These are phyloP conservation scores for Myotis daubentonii DNA, from an alignment of 2,797 vertebrate species.

Conservation along the genomic window DNA sequence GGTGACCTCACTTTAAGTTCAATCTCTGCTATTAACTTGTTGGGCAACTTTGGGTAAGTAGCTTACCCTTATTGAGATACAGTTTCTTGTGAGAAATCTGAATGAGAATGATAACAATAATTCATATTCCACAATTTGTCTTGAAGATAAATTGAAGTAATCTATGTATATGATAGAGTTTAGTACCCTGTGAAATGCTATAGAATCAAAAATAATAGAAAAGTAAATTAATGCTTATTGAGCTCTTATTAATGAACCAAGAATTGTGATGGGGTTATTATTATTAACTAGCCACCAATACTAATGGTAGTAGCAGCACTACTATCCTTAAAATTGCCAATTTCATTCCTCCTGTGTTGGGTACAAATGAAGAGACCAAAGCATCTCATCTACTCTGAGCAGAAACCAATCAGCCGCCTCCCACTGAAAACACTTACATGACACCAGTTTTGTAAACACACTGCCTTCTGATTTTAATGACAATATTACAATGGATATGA, in stretches of 20 bases:
- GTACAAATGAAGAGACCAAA: constrained; percentile 25
- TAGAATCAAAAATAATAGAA: constrained; percentile 18
- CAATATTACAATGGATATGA: constrained; percentile 59
- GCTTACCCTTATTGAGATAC: neutral
- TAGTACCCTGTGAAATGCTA: neutral
- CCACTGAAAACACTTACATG: constrained; percentile 60
- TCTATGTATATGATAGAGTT: neutral
- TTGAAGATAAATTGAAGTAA: constrained; percentile 44
- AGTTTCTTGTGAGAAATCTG: constrained; percentile 40
- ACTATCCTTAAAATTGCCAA: neutral
- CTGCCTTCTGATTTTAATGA: constrained; percentile 69
- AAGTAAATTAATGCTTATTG: constrained; percentile 1
- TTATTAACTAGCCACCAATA: neutral
- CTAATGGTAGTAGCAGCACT: neutral
- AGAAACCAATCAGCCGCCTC: constrained; percentile 55
- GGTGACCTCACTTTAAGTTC: constrained; percentile 32
- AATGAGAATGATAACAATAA: constrained; percentile 17
- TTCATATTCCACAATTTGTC: constrained; percentile 38
- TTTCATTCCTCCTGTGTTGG: neutral
- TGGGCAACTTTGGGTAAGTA: constrained; percentile 28
- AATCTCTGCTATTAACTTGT: constrained; percentile 31
- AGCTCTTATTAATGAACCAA: constrained; percentile 11
- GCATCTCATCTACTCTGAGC: constrained; percentile 27
- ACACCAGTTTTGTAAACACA: constrained; percentile 60
- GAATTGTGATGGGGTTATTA: neutral